Percentiles rank a stretch among this genome's conserved stretches.
phyloP scores from a whole-genome alignment of 2,888 invertebrate genomes.

The Gortyna flavago region DNA sequence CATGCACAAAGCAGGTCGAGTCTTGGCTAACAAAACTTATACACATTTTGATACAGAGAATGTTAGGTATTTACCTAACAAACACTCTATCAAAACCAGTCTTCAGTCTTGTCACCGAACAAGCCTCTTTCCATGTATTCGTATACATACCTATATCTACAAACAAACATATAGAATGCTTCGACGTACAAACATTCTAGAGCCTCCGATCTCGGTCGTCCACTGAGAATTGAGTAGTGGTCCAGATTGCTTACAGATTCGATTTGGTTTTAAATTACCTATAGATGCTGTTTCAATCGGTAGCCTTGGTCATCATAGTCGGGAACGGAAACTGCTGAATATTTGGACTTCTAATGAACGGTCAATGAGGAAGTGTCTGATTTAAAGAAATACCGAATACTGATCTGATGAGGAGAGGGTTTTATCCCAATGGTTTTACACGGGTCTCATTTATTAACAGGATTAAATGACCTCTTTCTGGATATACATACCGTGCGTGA shows the following conservation, averaged over 20 bases:
- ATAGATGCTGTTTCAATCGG: conserved; percentile 32
- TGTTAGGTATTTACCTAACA: background rate
- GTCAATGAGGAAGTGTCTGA: background rate
- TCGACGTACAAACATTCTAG: conserved; percentile 1
- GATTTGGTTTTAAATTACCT: conserved; percentile 55
- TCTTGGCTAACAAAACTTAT: background rate
- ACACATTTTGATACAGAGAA: background rate
- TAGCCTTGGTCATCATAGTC: background rate
- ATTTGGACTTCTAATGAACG: background rate
- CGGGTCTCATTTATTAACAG: too few species aligned
- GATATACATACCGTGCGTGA: too few species aligned
- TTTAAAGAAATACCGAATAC: too few species aligned
- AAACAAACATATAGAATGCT: conserved; percentile 3
- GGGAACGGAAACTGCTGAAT: background rate
- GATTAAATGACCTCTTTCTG: too few species aligned
- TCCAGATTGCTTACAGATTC: conserved; percentile 36
- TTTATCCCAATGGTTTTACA: too few species aligned
- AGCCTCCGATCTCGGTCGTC: conserved; percentile 3
- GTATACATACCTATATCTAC: too few species aligned
- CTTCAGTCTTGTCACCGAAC: background rate
- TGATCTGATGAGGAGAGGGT: too few species aligned
- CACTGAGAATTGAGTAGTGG: conserved; percentile 37
- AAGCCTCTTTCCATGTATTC: background rate
- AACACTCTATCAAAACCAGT: background rate
- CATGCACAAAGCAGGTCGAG: background rate